These are phyloP conservation scores for Tridacna gigas DNA, from an alignment of 2,888 invertebrate species.

Conservation along the genomic window DNA sequence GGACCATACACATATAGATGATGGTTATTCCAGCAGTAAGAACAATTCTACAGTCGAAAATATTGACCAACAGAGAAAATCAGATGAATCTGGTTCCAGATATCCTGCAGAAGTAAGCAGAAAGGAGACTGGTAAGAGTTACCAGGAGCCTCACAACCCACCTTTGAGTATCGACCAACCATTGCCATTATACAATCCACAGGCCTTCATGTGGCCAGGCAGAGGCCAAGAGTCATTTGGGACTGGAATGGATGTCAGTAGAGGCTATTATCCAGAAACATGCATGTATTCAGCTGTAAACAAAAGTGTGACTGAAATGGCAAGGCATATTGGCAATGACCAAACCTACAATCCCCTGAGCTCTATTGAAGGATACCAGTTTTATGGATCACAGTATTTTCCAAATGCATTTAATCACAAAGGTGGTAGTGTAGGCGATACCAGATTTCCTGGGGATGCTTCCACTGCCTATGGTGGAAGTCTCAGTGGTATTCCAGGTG, in stretches of 20 bases:
- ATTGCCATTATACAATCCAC: slow-evolving; percentile 20
- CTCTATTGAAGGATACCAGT: slow-evolving; percentile 18
- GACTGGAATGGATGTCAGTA: background rate
- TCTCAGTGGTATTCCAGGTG: background rate
- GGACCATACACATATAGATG: background rate
- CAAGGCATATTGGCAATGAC: background rate
- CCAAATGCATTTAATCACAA: slow-evolving; percentile 6
- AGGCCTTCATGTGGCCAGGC: slow-evolving; percentile 15
- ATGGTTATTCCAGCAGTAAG: background rate
- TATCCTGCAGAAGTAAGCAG: background rate
- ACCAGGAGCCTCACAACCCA: background rate
- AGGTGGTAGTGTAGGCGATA: background rate
- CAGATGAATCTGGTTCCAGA: background rate
- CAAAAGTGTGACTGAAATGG: slow-evolving; percentile 10
- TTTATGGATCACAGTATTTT: slow-evolving; percentile 19
- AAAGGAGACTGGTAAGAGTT: background rate
- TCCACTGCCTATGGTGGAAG: slow-evolving; percentile 1
- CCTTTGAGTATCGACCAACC: slow-evolving; percentile 9
- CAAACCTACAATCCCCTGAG: slow-evolving; percentile 8
- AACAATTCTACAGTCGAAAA: background rate
- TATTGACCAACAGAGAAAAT: background rate
- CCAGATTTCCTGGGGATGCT: slow-evolving; percentile 10
- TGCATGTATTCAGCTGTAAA: slow-evolving; percentile 18
- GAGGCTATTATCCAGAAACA: slow-evolving; percentile 13
- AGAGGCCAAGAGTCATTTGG: slow-evolving; percentile 7